phyloP scores from a whole-genome alignment of 2,113 vertebrate genomes.

The Prochilodus magdalenae region DNA sequence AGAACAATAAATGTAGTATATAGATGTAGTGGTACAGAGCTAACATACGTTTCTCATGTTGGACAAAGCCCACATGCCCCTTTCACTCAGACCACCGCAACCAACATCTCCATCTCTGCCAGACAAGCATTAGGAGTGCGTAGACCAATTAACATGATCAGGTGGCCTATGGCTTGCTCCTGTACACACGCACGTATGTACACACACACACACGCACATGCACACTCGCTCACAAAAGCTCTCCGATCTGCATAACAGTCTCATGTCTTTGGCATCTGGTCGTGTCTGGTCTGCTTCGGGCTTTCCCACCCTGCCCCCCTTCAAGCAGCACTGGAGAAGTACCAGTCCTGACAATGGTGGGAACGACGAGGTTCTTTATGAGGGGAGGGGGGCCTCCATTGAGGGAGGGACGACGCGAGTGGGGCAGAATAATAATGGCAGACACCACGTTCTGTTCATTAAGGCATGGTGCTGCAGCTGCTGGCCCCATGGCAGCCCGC shows the following conservation, averaged over 20 bases:
- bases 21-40: not conserved
- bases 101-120: conserved; percentile 52
- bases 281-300: conserved; percentile 53
- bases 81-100: conserved; percentile 19
- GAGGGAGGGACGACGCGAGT: conserved; percentile 45
- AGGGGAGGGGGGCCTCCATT: conserved; percentile 63
- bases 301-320: conserved; percentile 61
- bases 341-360: conserved; percentile 59
- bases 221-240: conserved; percentile 49
- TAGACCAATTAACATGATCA: conserved; percentile 60
- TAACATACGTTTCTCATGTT: not conserved
- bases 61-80: not conserved
- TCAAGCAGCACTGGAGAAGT: conserved; percentile 42
- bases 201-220: conserved; percentile 32
- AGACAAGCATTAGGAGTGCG: conserved; percentile 51
- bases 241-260: conserved; percentile 59
- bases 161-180: conserved; percentile 45
- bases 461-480: conserved; percentile 58
- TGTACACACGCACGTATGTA: conserved; percentile 43
- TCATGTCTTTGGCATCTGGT: conserved; percentile 59
- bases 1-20: not conserved
- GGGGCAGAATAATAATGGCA: conserved; percentile 62
- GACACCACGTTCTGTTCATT: conserved; percentile 57
- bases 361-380: conserved; percentile 51
- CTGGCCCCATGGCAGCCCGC: conserved; percentile 39